Percentiles rank a stretch among this genome's conserved stretches.
Evolutionary conservation across 2,113 vertebrate genomes (phyloP).

Genomic region (Larimichthys polyactis): DNA sequence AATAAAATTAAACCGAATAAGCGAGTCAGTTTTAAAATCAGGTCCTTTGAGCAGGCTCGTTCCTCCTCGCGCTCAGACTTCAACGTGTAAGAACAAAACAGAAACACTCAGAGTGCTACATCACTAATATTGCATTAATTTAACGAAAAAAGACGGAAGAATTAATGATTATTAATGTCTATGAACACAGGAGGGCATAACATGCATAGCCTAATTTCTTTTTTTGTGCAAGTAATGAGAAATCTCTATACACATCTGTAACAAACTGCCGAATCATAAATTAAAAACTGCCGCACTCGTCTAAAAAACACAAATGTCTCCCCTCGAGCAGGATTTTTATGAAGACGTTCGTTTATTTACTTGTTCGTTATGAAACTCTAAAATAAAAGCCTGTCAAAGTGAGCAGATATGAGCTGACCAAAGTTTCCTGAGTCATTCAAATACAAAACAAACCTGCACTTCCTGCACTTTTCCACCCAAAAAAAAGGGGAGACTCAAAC

Average conservation of each 20-base stretch:
- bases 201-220: conserved; percentile 34
- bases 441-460: conserved; percentile 15
- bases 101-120: conserved; percentile 39
- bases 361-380: conserved; percentile 12
- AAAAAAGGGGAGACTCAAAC: neutral
- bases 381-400: conserved; percentile 26
- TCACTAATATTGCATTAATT: conserved; percentile 33
- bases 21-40: conserved; percentile 21
- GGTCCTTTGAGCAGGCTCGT: conserved; percentile 22
- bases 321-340: conserved; percentile 5
- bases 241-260: conserved; percentile 24
- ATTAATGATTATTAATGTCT: conserved; percentile 11
- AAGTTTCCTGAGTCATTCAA: conserved; percentile 58
- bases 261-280: conserved; percentile 30
- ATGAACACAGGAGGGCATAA: conserved; percentile 17
- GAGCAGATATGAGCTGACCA: conserved; percentile 34
- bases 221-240: conserved; percentile 35
- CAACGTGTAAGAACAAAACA: conserved; percentile 19
- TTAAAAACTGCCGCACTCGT: conserved; percentile 3
- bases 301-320: neutral
- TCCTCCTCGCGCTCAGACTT: conserved; percentile 17
- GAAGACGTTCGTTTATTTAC: neutral
- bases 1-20: neutral
- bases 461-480: neutral
- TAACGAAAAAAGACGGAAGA: conserved; percentile 33